Evolutionary conservation across 2,113 vertebrate genomes (phyloP).

Genomic region (Cryptotis parvus): DNA sequence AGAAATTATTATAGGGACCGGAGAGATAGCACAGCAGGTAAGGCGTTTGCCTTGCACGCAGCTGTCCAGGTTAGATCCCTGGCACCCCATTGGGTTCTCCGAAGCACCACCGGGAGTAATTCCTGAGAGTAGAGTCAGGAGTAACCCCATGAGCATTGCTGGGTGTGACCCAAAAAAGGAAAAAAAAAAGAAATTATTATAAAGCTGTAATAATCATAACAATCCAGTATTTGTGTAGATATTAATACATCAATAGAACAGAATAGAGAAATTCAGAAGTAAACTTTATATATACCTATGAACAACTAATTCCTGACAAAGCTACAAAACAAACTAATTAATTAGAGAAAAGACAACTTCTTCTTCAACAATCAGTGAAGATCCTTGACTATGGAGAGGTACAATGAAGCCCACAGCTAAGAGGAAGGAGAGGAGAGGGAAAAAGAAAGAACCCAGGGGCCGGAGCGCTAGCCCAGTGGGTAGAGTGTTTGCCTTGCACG

Average conservation of each 20-base stretch:
- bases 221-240: neutral
- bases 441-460: no score
- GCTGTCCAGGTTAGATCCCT: no score
- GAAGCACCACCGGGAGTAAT: no score
- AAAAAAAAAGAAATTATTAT: neutral
- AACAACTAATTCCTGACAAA: neutral
- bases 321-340: neutral
- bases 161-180: no score
- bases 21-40: no score
- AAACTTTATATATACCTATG: neutral
- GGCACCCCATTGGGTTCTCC: no score
- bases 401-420: neutral
- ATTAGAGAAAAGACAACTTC: neutral
- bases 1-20: neutral
- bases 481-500: no score
- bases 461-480: no score
- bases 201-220: neutral
- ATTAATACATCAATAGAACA: neutral
- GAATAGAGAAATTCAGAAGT: conserved; percentile 10
- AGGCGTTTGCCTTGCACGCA: no score
- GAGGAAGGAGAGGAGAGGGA: no score
- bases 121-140: no score
- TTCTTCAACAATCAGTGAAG: neutral
- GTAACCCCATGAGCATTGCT: no score
- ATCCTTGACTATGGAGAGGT: neutral